A percentile compares a stretch with the other conserved stretches of the same genome.
phyloP scores from a whole-genome alignment of 2,888 invertebrate species.

The Rhagophthalmus giganteus region DNA sequence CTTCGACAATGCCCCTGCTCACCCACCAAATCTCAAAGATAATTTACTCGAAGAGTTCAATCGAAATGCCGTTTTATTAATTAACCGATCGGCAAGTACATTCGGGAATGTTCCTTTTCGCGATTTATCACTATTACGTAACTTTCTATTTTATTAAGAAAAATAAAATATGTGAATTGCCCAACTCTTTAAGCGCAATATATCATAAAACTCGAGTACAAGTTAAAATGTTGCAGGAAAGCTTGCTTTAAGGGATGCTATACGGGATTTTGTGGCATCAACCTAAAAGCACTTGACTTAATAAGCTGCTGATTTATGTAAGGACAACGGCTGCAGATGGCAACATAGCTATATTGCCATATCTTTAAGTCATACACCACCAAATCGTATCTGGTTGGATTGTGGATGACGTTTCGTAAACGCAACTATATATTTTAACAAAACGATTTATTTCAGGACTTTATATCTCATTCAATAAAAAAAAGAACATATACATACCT shows the following conservation, averaged over 20 bases:
- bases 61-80: too few relatives aligned
- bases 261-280: constrained; percentile 19
- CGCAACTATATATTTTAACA: constrained; percentile 23
- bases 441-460: too few relatives aligned
- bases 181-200: not conserved
- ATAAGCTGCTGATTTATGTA: constrained; percentile 53
- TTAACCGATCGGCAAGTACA: too few relatives aligned
- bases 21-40: too few relatives aligned
- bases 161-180: constrained; percentile 1
- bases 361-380: constrained; percentile 30
- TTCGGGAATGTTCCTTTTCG: too few relatives aligned
- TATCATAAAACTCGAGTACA: not conserved
- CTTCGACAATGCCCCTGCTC: too few relatives aligned
- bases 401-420: constrained; percentile 34
- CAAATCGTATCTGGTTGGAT: constrained; percentile 29
- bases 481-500: too few relatives aligned
- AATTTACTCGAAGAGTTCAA: too few relatives aligned
- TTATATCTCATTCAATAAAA: too few relatives aligned
- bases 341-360: constrained; percentile 51
- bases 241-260: constrained; percentile 9
- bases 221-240: constrained; percentile 9
- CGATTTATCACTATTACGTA: too few relatives aligned
- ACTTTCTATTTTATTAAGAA: constrained; percentile 3
- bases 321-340: constrained; percentile 52
- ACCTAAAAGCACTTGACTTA: constrained; percentile 43